Evolutionary conservation across 2,888 invertebrate species (phyloP).

Genomic region (Silvanus unidentatus): DNA sequence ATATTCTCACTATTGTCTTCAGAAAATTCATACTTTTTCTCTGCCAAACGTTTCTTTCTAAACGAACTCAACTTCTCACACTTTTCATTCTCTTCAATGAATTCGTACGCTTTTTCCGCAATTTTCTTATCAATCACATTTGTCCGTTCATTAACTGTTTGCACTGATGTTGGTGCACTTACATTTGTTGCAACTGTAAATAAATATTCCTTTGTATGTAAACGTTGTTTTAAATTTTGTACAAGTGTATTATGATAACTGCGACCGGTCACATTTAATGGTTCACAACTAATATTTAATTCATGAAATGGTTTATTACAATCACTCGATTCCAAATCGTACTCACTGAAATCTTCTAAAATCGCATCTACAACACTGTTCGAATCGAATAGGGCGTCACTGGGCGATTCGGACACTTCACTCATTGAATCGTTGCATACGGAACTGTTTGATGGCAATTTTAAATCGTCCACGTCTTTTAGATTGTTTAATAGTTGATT

Average conservation of each 20-base stretch:
- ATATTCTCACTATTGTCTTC: slow-evolving; percentile 67
- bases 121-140: slow-evolving; percentile 46
- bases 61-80: slow-evolving; percentile 83
- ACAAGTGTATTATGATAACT: slow-evolving; percentile 45
- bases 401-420: slow-evolving; percentile 42
- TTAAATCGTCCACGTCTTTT: slow-evolving; percentile 32
- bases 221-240: slow-evolving; percentile 42
- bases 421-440: slow-evolving; percentile 38
- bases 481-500: slow-evolving; percentile 18
- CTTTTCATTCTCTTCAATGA: slow-evolving; percentile 76
- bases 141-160: slow-evolving; percentile 33
- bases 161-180: slow-evolving; percentile 20
- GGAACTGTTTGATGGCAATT: slow-evolving; percentile 18
- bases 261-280: slow-evolving; percentile 45
- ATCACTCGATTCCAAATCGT: slow-evolving; percentile 44
- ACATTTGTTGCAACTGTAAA: slow-evolving; percentile 42
- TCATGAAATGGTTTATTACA: slow-evolving; percentile 47
- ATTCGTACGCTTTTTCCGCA: slow-evolving; percentile 76
- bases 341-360: slow-evolving; percentile 46
- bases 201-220: slow-evolving; percentile 40
- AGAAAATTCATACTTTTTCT: slow-evolving; percentile 88
- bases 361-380: slow-evolving; percentile 44
- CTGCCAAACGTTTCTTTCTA: slow-evolving; percentile 76
- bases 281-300: slow-evolving; percentile 47
- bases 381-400: slow-evolving; percentile 38